Percentiles rank a stretch among this genome's conserved stretches.
phyloP scores from a whole-genome alignment of 2,888 invertebrate species.

The Cantharis rustica region DNA sequence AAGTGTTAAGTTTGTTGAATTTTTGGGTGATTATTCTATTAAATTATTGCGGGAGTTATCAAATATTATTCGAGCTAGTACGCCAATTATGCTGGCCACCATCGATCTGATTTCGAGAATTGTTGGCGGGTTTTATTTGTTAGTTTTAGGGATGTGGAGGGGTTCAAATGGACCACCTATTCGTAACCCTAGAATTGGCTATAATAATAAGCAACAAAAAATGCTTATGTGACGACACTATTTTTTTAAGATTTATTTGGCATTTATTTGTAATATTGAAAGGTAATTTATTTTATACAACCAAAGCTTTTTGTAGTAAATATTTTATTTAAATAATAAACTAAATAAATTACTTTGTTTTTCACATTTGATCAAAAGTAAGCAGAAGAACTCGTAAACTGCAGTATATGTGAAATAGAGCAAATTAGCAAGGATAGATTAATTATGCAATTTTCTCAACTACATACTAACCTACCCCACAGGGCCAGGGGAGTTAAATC shows the following conservation, averaged over 20 bases:
- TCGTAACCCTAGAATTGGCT: constrained; percentile 3
- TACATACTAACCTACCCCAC: too few relatives aligned
- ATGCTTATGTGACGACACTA: background rate
- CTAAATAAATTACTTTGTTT: background rate
- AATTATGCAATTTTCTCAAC: too few relatives aligned
- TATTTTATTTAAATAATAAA: background rate
- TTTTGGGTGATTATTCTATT: constrained; percentile 47
- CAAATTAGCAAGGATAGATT: too few relatives aligned
- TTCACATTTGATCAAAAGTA: background rate
- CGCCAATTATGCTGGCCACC: constrained; percentile 50
- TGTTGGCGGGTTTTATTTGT: constrained; percentile 52
- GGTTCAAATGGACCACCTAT: constrained; percentile 4
- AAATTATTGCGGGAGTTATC: constrained; percentile 48
- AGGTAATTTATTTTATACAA: background rate
- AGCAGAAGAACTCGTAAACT: too few relatives aligned
- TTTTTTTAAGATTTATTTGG: too few relatives aligned
- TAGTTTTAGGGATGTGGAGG: constrained; percentile 47
- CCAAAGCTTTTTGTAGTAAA: background rate
- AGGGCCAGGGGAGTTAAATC: too few relatives aligned
- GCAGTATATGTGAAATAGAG: too few relatives aligned
- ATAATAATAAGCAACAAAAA: background rate
- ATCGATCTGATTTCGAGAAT: constrained; percentile 50
- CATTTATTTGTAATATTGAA: background rate
- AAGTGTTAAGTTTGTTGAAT: constrained; percentile 26
- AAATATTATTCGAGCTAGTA: constrained; percentile 42